A percentile compares a stretch with the other conserved stretches of the same genome.
Evolutionary conservation across 2,113 vertebrate genomes (phyloP).

Genomic region (Bujurquina vittata): DNA sequence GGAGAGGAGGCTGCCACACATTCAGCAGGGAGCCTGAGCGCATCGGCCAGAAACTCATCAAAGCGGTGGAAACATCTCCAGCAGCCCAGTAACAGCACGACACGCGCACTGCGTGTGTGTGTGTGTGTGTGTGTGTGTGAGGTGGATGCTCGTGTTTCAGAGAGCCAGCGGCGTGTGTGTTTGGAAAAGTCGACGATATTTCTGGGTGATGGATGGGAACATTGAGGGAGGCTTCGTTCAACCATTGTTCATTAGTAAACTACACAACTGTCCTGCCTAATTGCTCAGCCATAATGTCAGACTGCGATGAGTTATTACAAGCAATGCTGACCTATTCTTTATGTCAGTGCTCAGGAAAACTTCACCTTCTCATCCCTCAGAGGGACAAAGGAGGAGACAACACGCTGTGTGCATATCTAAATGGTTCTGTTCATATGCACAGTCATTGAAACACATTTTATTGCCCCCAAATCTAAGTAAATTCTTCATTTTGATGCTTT

Average conservation of each 20-base stretch:
- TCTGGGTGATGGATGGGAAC: slow-evolving; percentile 67
- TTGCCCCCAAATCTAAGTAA: neutral
- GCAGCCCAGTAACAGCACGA: slow-evolving; percentile 68
- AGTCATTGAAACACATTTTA: neutral
- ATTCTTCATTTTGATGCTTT: neutral
- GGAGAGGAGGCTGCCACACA: slow-evolving; percentile 59
- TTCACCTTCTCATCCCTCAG: slow-evolving; percentile 27
- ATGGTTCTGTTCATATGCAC: neutral
- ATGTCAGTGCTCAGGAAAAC: slow-evolving; percentile 25
- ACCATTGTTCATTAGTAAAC: slow-evolving; percentile 72
- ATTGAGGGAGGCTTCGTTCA: slow-evolving; percentile 58
- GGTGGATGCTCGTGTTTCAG: neutral
- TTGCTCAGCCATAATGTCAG: slow-evolving; percentile 69
- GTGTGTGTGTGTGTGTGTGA: slow-evolving; percentile 26
- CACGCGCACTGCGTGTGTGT: slow-evolving; percentile 5
- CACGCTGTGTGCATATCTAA: neutral
- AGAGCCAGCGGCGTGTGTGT: slow-evolving; percentile 20
- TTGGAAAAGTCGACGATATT: slow-evolving; percentile 50
- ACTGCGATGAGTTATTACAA: slow-evolving; percentile 52
- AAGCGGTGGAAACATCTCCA: slow-evolving; percentile 74
- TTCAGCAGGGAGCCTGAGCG: slow-evolving; percentile 75
- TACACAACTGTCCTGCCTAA: slow-evolving; percentile 67
- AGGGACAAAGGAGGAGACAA: neutral
- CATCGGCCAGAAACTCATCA: slow-evolving; percentile 76
- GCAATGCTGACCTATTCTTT: slow-evolving; percentile 46